Evolutionary conservation across 1,140 invertebrate species (phyloP), one percentile per base, ranked within the genome.

Genomic region (Drosophila obscura): DNA sequence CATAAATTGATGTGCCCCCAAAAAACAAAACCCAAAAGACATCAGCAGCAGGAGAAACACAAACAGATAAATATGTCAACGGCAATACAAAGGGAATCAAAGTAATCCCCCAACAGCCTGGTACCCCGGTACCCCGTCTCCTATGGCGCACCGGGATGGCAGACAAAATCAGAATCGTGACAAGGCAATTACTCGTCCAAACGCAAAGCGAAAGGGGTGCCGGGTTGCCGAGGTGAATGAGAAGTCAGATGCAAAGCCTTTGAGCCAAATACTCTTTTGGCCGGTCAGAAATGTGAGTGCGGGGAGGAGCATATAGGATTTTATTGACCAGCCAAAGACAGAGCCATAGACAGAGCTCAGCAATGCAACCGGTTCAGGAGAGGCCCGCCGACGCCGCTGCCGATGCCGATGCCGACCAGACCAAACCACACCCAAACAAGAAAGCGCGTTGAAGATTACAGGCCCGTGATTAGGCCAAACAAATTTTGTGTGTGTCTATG

Each of bases 361-460:
- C 53, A 49, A 66, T 74, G 26, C 39, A 73, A 83, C 79, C 79
- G 79, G 79, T 82, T 82, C 60, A 73, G 73, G 57, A 85, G 50
- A 52, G 58, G 48, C 79, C 73, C 51, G 51, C 13, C 67, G 69
- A 77, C 64, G 22, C 22, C 4, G 22, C 0, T 4, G 22, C 22
- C 4, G 22, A 24, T 4, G 4, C 2, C 22, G 22, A 24, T 24
- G 22, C 22, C 22, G 22, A 4, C 3, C 69, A 60, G 66, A 43
- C 24, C 58, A 62, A 53, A 68, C 73, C 73, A 76, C 74, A 75
- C 73, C 73, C 74, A 85, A 69, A 75, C 82, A 82, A 87, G 78
- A 87, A 87, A 82, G 78, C 82, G 78, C 82, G 82, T 87, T 68
- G 59, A 73, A 66, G 56, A 87, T 88, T 88, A 79, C 74, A 68